Conservation (phyloP, 2,113 vertebrate genomes). For the Sula dactylatra region DNA sequence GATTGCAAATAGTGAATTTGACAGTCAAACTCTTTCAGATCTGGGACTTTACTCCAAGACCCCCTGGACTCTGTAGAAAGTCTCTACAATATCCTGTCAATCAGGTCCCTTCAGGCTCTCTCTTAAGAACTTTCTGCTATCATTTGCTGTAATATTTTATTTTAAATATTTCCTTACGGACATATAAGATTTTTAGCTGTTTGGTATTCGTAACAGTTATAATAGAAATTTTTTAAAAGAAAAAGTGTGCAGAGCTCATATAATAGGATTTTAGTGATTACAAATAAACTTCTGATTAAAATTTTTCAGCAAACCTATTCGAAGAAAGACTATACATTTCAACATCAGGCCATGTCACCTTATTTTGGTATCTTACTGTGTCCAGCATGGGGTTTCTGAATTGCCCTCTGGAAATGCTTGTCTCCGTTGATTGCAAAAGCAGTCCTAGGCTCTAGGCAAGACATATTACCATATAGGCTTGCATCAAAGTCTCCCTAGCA, state of each 20-base stretch:
- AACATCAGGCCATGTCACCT: not conserved
- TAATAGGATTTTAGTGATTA: not conserved
- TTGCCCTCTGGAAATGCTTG: not conserved
- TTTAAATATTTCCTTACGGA: not conserved
- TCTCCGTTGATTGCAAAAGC: not conserved
- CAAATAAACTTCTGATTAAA: not conserved
- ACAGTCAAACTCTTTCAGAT: not conserved
- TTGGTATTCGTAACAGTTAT: not conserved
- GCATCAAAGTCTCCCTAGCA: not conserved
- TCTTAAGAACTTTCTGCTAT: not conserved
- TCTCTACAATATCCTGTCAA: not conserved
- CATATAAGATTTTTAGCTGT: not conserved
- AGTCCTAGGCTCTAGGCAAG: not conserved
- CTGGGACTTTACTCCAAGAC: not conserved
- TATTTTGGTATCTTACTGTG: not conserved
- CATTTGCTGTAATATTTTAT: not conserved
- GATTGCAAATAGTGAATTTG: not conserved
- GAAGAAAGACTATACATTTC: not conserved
- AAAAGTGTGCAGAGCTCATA: accelerated
- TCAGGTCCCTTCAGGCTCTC: not conserved
- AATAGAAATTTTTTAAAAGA: not conserved
- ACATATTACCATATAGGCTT: not conserved
- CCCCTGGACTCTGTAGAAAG: not conserved
- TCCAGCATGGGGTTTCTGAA: not conserved
- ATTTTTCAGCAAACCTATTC: not conserved